phyloP scores from a whole-genome alignment of 2,797 vertebrate genomes.

The Brotula barbata region DNA sequence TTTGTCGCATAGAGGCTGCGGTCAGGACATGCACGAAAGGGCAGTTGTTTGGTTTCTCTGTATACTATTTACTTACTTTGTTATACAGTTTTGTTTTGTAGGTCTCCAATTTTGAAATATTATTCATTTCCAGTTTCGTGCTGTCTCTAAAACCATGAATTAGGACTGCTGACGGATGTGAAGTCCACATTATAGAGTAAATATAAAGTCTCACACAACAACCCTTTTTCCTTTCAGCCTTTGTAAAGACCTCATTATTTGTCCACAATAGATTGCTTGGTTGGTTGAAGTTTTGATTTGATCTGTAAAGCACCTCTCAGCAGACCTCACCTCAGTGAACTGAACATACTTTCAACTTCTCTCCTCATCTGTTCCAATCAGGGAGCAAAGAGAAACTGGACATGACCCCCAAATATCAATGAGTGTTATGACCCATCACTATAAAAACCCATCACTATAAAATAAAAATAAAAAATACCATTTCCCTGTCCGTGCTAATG shows the following conservation, averaged over 20 bases:
- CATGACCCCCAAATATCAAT: slow-evolving; percentile 7
- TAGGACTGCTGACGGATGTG: slow-evolving; percentile 8
- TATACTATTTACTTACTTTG: slow-evolving; percentile 59
- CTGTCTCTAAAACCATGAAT: slow-evolving; percentile 43
- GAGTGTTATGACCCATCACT: neutral
- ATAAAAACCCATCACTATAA: too few relatives aligned
- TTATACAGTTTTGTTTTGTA: slow-evolving; percentile 48
- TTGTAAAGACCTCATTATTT: neutral
- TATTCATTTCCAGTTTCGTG: slow-evolving; percentile 31
- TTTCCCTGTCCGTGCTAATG: neutral
- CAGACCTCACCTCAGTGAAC: neutral
- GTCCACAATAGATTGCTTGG: slow-evolving; percentile 7
- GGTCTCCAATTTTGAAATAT: slow-evolving; percentile 41
- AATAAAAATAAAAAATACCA: too few relatives aligned
- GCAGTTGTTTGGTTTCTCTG: slow-evolving; percentile 48
- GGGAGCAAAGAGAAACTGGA: neutral
- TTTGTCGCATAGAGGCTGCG: slow-evolving; percentile 61
- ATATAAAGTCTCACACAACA: neutral
- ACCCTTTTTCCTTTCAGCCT: neutral
- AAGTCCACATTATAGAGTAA: neutral
- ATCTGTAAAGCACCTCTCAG: slow-evolving; percentile 3
- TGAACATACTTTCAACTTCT: slow-evolving; percentile 2
- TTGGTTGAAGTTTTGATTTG: slow-evolving; percentile 12
- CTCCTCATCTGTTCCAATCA: slow-evolving; percentile 11
- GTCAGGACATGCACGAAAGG: slow-evolving; percentile 63